Percentiles rank a stretch among this genome's conserved stretches.
Conservation (phyloP, 2,888 invertebrate species). For the Drosophila formosana region DNA sequence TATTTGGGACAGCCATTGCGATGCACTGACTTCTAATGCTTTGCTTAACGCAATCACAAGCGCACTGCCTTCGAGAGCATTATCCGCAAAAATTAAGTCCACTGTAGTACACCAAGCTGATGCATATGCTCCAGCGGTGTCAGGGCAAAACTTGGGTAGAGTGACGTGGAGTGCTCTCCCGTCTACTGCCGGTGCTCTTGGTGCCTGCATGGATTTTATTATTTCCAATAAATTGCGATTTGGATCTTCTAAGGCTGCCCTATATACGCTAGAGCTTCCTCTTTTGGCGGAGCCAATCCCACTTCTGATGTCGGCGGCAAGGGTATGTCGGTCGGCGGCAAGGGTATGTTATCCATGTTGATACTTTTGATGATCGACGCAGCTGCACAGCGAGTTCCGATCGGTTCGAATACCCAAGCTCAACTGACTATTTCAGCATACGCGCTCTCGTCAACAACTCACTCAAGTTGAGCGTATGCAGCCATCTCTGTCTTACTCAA, state of each 20-base stretch:
- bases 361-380: no score
- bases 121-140: constrained; percentile 1
- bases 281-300: no score
- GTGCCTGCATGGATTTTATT: constrained; percentile 24
- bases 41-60: constrained; percentile 30
- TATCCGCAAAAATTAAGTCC: constrained; percentile 1
- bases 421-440: no score
- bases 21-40: constrained; percentile 28
- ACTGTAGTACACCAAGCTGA: neutral
- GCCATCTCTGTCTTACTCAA: constrained; percentile 1
- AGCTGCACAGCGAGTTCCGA: no score
- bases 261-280: neutral
- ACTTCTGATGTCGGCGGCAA: no score
- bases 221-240: constrained; percentile 29
- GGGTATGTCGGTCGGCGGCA: no score
- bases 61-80: constrained; percentile 15
- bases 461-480: neutral
- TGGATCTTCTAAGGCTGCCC: constrained; percentile 23
- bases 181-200: constrained; percentile 17
- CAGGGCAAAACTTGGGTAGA: neutral
- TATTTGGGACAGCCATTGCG: constrained; percentile 4
- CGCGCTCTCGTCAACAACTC: neutral
- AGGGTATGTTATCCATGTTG: no score
- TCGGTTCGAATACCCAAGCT: no score
- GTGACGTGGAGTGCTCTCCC: constrained; percentile 6